These are phyloP conservation scores for Tenthredo distinguenda DNA, from an alignment of 2,888 invertebrate species.

Conservation along the genomic window DNA sequence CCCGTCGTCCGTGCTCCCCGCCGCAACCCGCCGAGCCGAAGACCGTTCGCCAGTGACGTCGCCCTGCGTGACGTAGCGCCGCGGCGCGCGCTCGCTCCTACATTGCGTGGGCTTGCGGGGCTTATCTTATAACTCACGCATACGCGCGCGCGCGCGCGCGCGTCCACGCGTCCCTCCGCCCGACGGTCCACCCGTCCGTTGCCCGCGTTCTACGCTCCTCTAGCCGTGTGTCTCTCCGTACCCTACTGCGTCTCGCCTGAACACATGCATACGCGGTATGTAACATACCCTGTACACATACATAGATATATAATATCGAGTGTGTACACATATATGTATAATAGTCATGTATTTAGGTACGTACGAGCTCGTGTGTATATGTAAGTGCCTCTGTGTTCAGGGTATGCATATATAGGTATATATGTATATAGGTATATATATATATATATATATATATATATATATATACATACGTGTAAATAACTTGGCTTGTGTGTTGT, in stretches of 20 bases:
- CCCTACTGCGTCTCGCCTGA: constrained; percentile 36
- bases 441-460: not conserved
- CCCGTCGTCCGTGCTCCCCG: constrained; percentile 58
- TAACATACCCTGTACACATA: not conserved
- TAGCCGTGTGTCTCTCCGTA: constrained; percentile 32
- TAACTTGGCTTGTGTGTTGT: not conserved
- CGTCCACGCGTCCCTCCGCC: constrained; percentile 75
- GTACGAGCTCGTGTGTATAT: not conserved
- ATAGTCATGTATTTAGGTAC: not conserved
- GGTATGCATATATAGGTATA: not conserved
- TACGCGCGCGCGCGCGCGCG: constrained; percentile 74
- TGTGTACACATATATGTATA: not conserved
- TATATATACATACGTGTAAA: not conserved
- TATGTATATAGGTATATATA: not conserved
- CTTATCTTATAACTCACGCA: constrained; percentile 53
- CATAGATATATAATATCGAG: not conserved
- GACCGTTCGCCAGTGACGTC: constrained; percentile 68
- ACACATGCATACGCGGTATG: not conserved
- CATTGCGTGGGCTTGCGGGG: constrained; percentile 50
- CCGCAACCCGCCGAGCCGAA: constrained; percentile 54
- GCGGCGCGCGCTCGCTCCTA: constrained; percentile 53
- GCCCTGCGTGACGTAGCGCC: constrained; percentile 75
- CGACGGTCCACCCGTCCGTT: constrained; percentile 68
- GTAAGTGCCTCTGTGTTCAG: not conserved
- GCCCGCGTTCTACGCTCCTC: constrained; percentile 67